phyloP scores from a whole-genome alignment of 2,888 invertebrate genomes.

The Parasteatoda lunata region DNA sequence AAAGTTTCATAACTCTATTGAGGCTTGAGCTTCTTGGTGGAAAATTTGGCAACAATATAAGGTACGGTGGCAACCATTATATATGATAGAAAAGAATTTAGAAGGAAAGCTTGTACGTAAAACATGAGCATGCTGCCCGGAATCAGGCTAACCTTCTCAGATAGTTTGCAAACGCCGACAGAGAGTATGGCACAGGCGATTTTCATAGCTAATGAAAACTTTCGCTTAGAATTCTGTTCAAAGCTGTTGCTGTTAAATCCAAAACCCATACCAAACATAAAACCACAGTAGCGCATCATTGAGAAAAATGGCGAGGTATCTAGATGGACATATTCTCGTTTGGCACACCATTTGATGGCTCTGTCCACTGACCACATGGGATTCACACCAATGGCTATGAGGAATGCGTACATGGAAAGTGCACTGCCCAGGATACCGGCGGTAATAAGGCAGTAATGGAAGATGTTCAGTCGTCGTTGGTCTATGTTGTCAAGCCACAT shows the following conservation, averaged over 20 bases:
- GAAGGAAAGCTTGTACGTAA: constrained; percentile 66
- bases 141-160: constrained; percentile 66
- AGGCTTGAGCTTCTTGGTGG: constrained; percentile 13
- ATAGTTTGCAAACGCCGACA: constrained; percentile 67
- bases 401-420: constrained; percentile 68
- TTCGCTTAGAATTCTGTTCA: constrained; percentile 21
- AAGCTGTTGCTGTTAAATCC: constrained; percentile 68
- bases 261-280: constrained; percentile 71
- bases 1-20: background rate
- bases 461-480: constrained; percentile 51
- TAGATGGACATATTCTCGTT: constrained; percentile 79
- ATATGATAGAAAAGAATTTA: constrained; percentile 68
- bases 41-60: constrained; percentile 56
- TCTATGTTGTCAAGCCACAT: constrained; percentile 64
- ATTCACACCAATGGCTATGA: constrained; percentile 76
- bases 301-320: constrained; percentile 81
- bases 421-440: constrained; percentile 69
- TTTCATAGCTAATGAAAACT: constrained; percentile 60
- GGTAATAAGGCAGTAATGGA: constrained; percentile 67
- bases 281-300: constrained; percentile 75
- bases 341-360: constrained; percentile 84
- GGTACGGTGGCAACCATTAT: constrained; percentile 69
- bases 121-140: constrained; percentile 61
- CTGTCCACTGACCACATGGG: constrained; percentile 81
- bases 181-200: constrained; percentile 66